Percentiles rank a stretch among this genome's conserved stretches.
phyloP scores from a whole-genome alignment of 2,113 vertebrate species.

The Pygoscelis antarcticus region DNA sequence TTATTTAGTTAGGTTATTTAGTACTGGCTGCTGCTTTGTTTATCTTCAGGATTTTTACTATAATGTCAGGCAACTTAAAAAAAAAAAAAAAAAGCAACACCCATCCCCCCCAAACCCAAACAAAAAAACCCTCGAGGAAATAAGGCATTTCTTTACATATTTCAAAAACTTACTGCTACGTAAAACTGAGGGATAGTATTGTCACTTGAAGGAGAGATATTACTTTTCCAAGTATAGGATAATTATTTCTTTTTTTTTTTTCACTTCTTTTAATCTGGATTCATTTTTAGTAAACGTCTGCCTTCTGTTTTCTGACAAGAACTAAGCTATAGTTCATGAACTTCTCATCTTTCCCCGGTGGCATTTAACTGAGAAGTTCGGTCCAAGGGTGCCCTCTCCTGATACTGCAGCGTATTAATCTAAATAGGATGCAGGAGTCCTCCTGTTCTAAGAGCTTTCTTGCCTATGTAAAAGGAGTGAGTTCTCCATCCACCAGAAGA shows the following conservation, averaged over 20 bases:
- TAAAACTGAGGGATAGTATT: neutral
- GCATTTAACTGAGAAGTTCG: neutral
- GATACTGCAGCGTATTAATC: neutral
- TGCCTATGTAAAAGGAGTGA: neutral
- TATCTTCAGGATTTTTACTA: neutral
- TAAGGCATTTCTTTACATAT: neutral
- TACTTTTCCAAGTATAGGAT: neutral
- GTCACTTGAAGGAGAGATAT: neutral
- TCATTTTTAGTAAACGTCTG: neutral
- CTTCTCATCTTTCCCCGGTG: neutral
- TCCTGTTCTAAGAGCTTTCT: neutral
- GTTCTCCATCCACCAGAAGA: neutral
- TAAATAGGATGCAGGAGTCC: neutral
- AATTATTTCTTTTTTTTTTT: neutral
- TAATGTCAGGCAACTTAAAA: neutral
- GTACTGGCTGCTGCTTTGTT: neutral
- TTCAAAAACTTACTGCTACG: neutral
- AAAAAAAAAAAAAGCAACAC: neutral
- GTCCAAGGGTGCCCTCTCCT: conserved; percentile 59
- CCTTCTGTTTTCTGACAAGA: neutral
- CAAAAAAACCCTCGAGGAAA: neutral
- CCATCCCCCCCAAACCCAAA: neutral
- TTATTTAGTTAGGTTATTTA: neutral
- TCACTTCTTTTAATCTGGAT: neutral
- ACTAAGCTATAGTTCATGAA: neutral